Evolutionary conservation across 2,113 vertebrate species (phyloP).

Genomic region (Illadopsis cleaveri): DNA sequence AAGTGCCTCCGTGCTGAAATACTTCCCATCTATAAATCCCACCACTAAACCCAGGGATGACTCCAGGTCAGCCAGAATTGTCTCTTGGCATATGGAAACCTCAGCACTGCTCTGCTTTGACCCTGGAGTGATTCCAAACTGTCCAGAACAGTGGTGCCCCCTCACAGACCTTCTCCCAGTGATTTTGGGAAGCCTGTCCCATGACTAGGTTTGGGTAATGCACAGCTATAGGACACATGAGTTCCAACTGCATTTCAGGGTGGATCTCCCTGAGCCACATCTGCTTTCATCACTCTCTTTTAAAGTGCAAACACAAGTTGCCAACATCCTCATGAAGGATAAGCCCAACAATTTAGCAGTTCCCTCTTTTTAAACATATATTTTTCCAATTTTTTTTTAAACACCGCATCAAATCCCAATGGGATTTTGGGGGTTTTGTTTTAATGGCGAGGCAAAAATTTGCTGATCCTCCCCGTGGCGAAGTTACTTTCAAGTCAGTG

Average conservation of each 20-base stretch:
- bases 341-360: constrained; percentile 2
- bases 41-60: background rate
- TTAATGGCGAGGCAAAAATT: constrained; percentile 75
- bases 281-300: background rate
- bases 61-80: background rate
- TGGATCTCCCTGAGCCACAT: rapidly evolving
- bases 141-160: background rate
- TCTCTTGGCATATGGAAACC: rapidly evolving
- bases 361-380: background rate
- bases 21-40: background rate
- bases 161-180: background rate
- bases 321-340: background rate
- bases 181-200: background rate
- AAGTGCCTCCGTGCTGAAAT: rapidly evolving
- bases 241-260: background rate
- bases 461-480: constrained; percentile 72
- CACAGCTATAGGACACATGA: rapidly evolving
- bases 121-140: background rate
- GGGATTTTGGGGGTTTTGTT: constrained; percentile 68
- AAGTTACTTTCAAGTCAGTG: constrained; percentile 87
- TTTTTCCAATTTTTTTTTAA: constrained; percentile 18
- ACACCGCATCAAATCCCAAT: background rate
- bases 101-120: background rate
- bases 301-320: background rate
- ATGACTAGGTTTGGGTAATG: rapidly evolving